Conservation (phyloP, 2,113 vertebrate genomes). For the Orycteropus afer region DNA sequence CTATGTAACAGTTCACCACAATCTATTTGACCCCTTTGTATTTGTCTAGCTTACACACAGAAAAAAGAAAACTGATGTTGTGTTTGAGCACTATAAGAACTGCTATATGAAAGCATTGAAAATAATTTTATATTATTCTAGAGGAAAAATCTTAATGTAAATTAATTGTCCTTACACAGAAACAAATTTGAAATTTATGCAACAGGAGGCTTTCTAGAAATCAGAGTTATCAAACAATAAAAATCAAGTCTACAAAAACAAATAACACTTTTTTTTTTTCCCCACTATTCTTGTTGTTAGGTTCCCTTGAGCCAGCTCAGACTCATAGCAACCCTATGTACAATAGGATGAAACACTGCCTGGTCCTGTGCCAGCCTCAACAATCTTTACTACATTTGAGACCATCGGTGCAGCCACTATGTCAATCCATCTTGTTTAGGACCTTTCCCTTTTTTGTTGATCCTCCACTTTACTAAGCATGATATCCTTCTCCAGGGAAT, state of each 20-base stretch:
- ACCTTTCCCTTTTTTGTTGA: too few species aligned
- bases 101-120: background rate
- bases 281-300: too few species aligned
- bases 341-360: too few species aligned
- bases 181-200: background rate
- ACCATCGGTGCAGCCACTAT: too few species aligned
- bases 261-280: background rate
- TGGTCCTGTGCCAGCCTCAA: too few species aligned
- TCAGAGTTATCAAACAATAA: background rate
- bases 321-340: too few species aligned
- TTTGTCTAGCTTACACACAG: background rate
- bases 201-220: background rate
- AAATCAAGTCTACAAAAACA: background rate
- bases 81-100: constrained; percentile 8
- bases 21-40: background rate
- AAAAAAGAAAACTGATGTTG: background rate
- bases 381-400: too few species aligned
- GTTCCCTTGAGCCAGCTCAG: too few species aligned
- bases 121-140: background rate
- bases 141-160: background rate
- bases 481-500: too few species aligned
- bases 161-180: background rate
- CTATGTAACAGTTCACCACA: background rate
- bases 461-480: too few species aligned
- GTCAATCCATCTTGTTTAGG: too few species aligned